A percentile compares a stretch with the other conserved stretches of the same genome.
Conservation (phyloP, 2,113 vertebrate genomes). For the Spheniscus mendiculus region DNA sequence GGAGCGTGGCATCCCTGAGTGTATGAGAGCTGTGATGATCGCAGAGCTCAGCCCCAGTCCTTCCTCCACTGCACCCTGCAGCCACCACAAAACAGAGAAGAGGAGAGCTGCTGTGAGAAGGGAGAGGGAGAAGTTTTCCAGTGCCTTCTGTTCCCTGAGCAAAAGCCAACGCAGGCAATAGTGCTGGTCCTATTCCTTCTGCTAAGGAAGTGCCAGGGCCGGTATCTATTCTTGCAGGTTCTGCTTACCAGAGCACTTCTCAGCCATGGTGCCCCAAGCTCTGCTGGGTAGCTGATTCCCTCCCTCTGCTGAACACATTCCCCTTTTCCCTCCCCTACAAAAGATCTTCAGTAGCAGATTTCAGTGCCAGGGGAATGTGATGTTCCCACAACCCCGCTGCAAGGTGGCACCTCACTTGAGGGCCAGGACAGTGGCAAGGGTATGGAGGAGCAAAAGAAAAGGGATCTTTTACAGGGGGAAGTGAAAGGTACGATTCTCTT, state of each 20-base stretch:
- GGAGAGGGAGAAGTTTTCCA: background rate
- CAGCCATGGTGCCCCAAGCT: background rate
- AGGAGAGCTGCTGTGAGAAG: background rate
- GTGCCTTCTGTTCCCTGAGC: background rate
- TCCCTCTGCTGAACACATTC: background rate
- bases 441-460: background rate
- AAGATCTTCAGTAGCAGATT: background rate
- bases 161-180: background rate
- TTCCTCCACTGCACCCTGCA: conserved; percentile 55
- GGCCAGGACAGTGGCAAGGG: background rate
- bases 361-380: background rate
- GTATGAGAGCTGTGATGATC: conserved; percentile 5
- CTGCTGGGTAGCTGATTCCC: background rate
- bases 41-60: conserved; percentile 47
- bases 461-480: background rate
- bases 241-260: background rate
- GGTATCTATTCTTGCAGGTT: background rate
- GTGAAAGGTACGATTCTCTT: background rate
- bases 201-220: background rate
- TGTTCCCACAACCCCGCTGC: background rate
- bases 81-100: background rate
- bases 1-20: background rate
- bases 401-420: background rate
- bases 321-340: background rate
- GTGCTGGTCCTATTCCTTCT: background rate